Base-by-base conservation (phyloP, 2,888 invertebrate species). In the Drosophila sordidula region DNA sequence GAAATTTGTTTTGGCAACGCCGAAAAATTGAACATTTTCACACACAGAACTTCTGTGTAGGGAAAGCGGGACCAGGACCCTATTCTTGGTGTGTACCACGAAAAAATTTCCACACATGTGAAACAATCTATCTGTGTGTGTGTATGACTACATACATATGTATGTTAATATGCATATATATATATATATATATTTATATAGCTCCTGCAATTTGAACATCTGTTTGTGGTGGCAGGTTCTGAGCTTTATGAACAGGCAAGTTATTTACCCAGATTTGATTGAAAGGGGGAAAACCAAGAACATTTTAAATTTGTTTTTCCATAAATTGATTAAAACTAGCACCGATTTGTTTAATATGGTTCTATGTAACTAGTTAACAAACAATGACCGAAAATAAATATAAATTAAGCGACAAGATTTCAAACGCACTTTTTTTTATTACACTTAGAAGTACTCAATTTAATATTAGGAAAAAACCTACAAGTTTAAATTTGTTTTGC, bases 1-100 rank as follows among this genome's bases (percentile, higher is more conserved):
- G 38, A 38, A 51, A 29, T 47, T 61, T 41, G 36, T 52, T 36
- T 51, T n/a, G 45, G 39, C 55, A 51, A 51, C 51, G 51, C 39
- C 25, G 26, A 51, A 50, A 36, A 49, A 25, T 4, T 5, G 4
- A n/a, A 44, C 25, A 34, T 34, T 12, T 34, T 34, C 34, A 12
- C 12, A 34, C 34, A 25, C 16, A 9, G 9, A 39, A 39, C 16
- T 3, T 38, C 3, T 4, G 9, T 9, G 4, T 16, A 0, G 9
- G 1, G 16, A 2, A 1, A 4, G 26, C 26, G 26, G 32, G 34
- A 6, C 4, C 16, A n/a, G 3, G 4, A 4, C 26, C 22, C 42
- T 34, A 34, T 34, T 34, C 25, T 11, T 4, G 26, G 8, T 26
- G 36, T 38, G 36, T 14, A 29, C 25, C 42, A 26, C 2, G 14